Base-by-base conservation (phyloP, 2,888 invertebrate genomes). In the Oscheius myriophilus region DNA sequence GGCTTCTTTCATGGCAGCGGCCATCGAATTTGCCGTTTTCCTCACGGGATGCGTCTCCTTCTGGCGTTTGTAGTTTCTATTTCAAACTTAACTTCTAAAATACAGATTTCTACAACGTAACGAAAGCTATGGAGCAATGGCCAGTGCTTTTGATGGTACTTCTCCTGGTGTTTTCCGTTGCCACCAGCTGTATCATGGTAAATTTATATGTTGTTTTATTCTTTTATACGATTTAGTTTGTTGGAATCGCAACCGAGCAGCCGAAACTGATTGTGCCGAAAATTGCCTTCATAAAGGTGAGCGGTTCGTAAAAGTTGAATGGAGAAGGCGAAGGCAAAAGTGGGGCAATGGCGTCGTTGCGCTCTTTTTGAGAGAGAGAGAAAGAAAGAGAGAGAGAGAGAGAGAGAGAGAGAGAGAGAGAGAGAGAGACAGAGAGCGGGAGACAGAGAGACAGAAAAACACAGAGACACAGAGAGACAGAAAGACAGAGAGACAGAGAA, bases 221-320 rank as follows among this genome's bases (percentile, higher is more conserved):
- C 9, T 9, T 33, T 33, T 6, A 3, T 6, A 33, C 4, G 9
- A 9, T 61, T 49, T 16, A 67, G 67, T 59, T 53, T 23, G 21
- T 46, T 65, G 85, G 82, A 23, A 68, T 84, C 9, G 39, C 63
- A 43, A 63, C 70, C 12, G 83, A 84, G 45, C 73, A 82, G 26
- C 79, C 83, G 33, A 41, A 59, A 9, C 58, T 82, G 14, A 52
- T 86, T 45, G 46, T 26, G 11, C 84, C 85, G n/a, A 84, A 85
- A 66, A 73, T 86, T 23, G 65, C 72, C 16, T 79, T 85, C 52
- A 77, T 82, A 26, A 67, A 80, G 46, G 72, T 83, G 21, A 53
- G 45, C 14, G 25, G n/a, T 9, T 33, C 33, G 9, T 33, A 33
- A 33, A 33, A 33, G 33, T 33, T 33, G 33, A 33, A 33, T 33